Base-by-base conservation (phyloP, 2,888 invertebrate genomes). In the Lamproptera curius region DNA sequence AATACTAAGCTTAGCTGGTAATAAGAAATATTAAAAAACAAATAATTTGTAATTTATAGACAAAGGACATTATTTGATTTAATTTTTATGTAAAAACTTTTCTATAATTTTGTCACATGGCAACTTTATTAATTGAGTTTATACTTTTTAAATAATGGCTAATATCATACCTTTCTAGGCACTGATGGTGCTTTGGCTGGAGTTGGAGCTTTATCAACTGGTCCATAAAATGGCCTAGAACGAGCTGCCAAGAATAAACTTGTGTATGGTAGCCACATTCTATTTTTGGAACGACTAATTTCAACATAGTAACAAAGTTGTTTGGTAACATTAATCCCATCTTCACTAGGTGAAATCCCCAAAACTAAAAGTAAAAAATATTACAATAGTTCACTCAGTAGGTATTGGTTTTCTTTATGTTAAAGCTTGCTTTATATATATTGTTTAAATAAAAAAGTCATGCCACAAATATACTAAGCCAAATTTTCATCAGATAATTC, bases 251-350 rank as follows among this genome's bases (percentile, higher is more conserved):
- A 55, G 14, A 73, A 66, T 47, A 87, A 62, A 20, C 76, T 65
- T 8, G 86, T 85, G 53, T 84, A 86, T 0, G 86, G 86, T 2
- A 87, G 46, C 86, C 86, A 87, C 20, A 83, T 58, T 34, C 58
- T 63, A 16, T 78, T 62, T 28, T 75, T 80, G 0, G 67, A 67
- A 1, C 72, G 63, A 11, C 67, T 70, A 2, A 76, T 76, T 50
- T 87, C 77, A 16, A 85, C 83, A 55, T 73, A 79, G 53, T 87
- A 87, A 56, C 86, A 87, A 1, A 87, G 62, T 39, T 83, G 70
- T 43, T 73, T 65, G 1, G 73, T 76, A 2, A 73, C 63, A 2
- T 51, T 55, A 2, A 82, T 59, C 2, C 73, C 78, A 53, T 82
- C 76, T 46, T 70, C 65, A 43, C 73, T 71, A 9, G 61, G 57